These are phyloP conservation scores for Leptogaster cylindrica DNA, from an alignment of 2,888 invertebrate species.

Conservation along the genomic window DNA sequence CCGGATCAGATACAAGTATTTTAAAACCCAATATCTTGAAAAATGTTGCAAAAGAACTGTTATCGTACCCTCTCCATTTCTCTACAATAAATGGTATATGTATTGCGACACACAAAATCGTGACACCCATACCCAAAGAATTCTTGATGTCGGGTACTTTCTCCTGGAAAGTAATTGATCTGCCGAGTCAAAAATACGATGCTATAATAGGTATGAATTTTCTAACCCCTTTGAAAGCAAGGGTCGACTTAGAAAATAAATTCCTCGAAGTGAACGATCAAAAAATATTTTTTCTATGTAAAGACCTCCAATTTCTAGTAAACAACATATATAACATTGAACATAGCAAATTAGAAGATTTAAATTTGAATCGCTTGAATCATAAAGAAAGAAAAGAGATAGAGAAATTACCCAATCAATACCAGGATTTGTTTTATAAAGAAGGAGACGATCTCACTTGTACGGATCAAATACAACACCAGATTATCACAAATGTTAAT, in stretches of 20 bases:
- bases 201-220: constrained; percentile 43
- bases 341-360: no score
- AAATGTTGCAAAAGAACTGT: no score
- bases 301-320: no score
- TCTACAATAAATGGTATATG: constrained; percentile 41
- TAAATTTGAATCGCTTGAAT: not conserved
- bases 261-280: not conserved
- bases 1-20: no score
- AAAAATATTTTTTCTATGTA: no score
- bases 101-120: constrained; percentile 27
- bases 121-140: constrained; percentile 39
- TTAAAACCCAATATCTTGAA: no score
- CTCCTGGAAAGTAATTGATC: constrained; percentile 43
- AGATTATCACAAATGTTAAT: not conserved
- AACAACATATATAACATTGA: no score
- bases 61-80: no score
- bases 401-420: not conserved
- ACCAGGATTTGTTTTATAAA: not conserved
- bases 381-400: not conserved
- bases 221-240: not conserved
- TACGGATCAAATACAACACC: not conserved
- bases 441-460: not conserved
- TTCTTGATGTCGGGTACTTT: constrained; percentile 40
- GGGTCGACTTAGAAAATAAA: not conserved
- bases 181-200: constrained; percentile 39